Conservation (phyloP, 2,888 invertebrate genomes). For the Tenthredo notha region DNA sequence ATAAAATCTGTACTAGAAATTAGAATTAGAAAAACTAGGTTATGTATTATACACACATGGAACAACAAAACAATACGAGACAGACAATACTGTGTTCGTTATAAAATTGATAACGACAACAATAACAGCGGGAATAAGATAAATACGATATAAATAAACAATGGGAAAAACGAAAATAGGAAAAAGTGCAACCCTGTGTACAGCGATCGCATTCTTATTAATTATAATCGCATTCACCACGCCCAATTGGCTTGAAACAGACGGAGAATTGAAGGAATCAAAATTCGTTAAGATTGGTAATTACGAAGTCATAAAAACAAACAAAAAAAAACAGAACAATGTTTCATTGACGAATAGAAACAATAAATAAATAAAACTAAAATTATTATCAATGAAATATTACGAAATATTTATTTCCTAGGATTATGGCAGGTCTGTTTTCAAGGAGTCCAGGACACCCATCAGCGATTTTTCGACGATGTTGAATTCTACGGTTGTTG, state of each 20-base stretch:
- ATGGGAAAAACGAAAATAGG: conserved; percentile 87
- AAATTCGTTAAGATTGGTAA: conserved; percentile 91
- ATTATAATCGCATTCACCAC: conserved; percentile 95
- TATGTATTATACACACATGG: neutral
- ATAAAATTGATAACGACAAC: neutral
- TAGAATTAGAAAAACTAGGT: neutral
- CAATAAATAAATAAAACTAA: neutral
- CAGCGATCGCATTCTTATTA: conserved; percentile 90
- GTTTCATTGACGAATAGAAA: neutral
- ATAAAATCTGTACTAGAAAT: neutral
- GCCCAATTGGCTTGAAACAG: conserved; percentile 97
- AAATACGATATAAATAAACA: conserved; percentile 24
- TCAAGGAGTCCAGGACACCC: conserved; percentile 91
- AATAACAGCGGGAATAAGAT: neutral
- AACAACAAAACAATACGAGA: neutral
- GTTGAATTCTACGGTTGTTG: conserved; percentile 92
- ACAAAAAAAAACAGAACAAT: neutral
- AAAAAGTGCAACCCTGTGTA: conserved; percentile 89
- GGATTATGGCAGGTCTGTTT: conserved; percentile 98
- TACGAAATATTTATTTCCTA: conserved; percentile 70
- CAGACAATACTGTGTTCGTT: neutral
- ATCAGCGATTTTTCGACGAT: conserved; percentile 87
- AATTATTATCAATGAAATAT: neutral
- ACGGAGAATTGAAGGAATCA: conserved; percentile 88
- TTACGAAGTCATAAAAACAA: conserved; percentile 60